A percentile compares a stretch with the other conserved stretches of the same genome.
phyloP scores from a whole-genome alignment of 2,113 vertebrate species.

The Vombatus ursinus region DNA sequence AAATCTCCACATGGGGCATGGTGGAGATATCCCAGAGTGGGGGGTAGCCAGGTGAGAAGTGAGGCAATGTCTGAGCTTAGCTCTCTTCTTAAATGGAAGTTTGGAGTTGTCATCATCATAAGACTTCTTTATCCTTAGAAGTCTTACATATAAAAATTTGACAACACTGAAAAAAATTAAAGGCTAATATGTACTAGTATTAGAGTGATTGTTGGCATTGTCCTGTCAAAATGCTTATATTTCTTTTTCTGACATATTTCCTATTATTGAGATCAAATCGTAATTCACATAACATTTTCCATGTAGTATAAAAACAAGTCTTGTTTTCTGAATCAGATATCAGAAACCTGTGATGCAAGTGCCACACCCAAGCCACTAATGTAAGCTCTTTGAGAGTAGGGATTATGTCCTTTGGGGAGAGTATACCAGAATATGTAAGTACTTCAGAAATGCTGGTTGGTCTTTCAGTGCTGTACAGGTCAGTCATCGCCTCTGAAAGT shows the following conservation, averaged over 20 bases:
- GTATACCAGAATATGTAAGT: background rate
- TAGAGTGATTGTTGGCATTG: background rate
- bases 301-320: background rate
- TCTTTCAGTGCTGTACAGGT: no score
- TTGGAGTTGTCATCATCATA: background rate
- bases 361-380: background rate
- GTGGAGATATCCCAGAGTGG: no score
- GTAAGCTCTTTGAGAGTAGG: background rate
- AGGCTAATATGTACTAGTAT: background rate
- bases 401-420: background rate
- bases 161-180: background rate
- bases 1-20: no score
- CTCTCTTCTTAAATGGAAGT: background rate
- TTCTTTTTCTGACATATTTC: background rate
- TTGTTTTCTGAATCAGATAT: background rate
- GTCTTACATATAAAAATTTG: background rate
- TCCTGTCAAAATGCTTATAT: background rate
- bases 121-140: background rate
- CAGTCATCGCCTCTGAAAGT: background rate
- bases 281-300: background rate
- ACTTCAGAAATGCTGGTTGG: background rate
- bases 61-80: no score
- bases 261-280: background rate
- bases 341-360: background rate
- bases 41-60: no score